Conservation (phyloP, 1,140 invertebrate genomes). For the Adelges cooleyi region DNA sequence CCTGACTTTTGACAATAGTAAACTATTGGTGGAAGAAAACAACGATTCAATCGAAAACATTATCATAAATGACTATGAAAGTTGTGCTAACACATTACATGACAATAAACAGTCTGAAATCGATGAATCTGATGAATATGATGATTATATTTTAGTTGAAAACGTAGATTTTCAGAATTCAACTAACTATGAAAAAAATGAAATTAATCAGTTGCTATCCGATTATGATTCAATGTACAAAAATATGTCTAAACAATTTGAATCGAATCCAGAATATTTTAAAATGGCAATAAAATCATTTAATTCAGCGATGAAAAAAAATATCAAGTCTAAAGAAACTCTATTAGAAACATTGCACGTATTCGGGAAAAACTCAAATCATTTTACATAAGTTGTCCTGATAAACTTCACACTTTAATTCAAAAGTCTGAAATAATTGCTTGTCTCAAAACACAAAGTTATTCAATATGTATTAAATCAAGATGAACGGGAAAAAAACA, state of each 20-base stretch:
- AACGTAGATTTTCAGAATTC: background rate
- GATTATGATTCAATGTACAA: background rate
- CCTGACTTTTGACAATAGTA: no score
- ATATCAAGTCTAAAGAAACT: background rate
- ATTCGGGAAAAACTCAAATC: background rate
- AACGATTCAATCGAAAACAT: no score
- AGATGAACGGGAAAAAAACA: no score
- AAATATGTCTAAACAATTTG: background rate
- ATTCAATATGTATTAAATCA: no score
- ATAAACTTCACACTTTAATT: no score
- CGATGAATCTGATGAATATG: background rate
- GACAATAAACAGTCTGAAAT: background rate
- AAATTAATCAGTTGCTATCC: background rate
- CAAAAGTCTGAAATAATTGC: no score
- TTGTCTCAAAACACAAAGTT: no score
- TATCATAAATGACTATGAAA: no score
- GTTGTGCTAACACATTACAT: no score
- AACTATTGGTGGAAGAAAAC: no score
- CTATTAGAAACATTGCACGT: background rate
- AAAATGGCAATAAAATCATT: background rate
- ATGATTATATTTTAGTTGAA: slow-evolving; percentile 11
- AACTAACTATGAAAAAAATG: background rate
- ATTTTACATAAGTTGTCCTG: no score
- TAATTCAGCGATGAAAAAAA: background rate
- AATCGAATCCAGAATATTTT: slow-evolving; percentile 1